Conservation (phyloP, 2,797 vertebrate species). For the Hozukius guyotensis region DNA sequence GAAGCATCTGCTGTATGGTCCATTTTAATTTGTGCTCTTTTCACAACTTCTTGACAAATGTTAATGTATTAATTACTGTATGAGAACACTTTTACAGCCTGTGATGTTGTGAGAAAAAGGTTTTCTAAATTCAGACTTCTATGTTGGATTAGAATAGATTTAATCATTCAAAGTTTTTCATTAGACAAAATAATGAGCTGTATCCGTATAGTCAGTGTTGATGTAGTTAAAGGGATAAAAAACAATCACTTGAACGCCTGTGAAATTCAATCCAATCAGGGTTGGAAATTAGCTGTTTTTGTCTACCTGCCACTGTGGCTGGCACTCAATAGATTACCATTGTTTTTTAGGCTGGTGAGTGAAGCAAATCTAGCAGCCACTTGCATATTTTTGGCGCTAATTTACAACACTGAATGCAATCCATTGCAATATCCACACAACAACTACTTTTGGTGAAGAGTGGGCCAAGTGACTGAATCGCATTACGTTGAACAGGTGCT, state of each 20-base stretch:
- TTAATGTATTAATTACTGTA: neutral
- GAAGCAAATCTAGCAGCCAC: no score
- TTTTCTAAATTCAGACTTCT: neutral
- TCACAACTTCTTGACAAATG: neutral
- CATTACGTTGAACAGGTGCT: neutral
- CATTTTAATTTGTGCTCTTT: neutral
- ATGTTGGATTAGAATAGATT: neutral
- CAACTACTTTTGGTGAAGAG: neutral
- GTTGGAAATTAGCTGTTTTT: no score
- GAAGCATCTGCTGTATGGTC: neutral
- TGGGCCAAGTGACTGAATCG: neutral
- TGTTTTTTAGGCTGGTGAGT: no score
- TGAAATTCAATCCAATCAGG: neutral
- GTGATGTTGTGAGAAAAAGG: neutral
- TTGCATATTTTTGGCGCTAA: no score
- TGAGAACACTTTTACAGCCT: neutral
- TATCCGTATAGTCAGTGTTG: neutral
- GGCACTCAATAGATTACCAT: no score
- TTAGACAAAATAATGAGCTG: neutral
- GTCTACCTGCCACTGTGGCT: no score
- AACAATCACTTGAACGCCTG: neutral
- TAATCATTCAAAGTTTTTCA: neutral
- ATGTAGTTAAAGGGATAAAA: neutral
- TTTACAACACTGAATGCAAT: neutral
- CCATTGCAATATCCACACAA: neutral